Evolutionary conservation across 2,113 vertebrate genomes (phyloP).

Genomic region (Thalassarche chlororhynchos): DNA sequence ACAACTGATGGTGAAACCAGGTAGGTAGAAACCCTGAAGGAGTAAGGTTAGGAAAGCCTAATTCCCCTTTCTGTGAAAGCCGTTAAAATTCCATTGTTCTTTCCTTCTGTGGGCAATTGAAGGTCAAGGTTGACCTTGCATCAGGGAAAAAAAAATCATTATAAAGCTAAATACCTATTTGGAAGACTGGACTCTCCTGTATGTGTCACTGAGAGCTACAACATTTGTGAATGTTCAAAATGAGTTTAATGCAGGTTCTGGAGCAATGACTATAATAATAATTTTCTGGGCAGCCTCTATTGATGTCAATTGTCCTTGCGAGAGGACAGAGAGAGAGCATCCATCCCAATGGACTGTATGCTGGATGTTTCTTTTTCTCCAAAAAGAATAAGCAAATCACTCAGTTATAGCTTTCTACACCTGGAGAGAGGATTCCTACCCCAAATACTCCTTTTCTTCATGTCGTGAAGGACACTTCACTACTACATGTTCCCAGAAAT

Average conservation of each 20-base stretch:
- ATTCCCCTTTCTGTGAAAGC: neutral
- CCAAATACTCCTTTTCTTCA: neutral
- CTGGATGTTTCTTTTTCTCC: neutral
- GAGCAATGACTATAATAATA: neutral
- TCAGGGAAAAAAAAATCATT: conserved; percentile 1
- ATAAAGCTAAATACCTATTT: conserved; percentile 34
- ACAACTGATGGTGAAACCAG: conserved; percentile 1
- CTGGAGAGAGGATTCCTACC: neutral
- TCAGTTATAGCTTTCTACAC: neutral
- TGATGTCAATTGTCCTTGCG: neutral
- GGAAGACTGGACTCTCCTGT: neutral
- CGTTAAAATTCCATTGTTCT: neutral
- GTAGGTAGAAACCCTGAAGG: neutral
- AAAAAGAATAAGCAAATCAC: neutral
- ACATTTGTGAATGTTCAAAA: neutral
- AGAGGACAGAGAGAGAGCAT: neutral
- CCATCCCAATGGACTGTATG: neutral
- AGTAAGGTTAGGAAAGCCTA: neutral
- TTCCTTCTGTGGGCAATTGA: neutral
- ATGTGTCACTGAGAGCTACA: neutral
- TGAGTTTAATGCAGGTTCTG: neutral
- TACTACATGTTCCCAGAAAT: neutral
- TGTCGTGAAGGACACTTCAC: no score
- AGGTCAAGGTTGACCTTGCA: conserved; percentile 4
- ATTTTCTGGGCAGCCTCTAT: neutral